Base-by-base conservation (phyloP, 2,888 invertebrate species). In the Autographa gamma region DNA sequence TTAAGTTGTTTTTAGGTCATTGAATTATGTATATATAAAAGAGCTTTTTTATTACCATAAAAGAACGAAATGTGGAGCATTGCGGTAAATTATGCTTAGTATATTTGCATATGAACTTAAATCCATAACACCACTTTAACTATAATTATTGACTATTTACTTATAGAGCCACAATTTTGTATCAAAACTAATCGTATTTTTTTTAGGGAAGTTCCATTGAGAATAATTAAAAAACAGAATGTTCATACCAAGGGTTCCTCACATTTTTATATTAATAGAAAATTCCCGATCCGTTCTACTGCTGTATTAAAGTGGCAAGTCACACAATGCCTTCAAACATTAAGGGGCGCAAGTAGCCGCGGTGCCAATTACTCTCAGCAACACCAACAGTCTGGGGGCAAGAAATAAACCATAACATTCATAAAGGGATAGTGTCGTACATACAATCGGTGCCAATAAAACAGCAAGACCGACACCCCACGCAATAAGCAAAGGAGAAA, bases 381-480 rank as follows among this genome's bases (percentile, higher is more conserved):
- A 86, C 86, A 89, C 87, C 88, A 80, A 80, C 84, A 84, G 83
- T 82, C 84, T 80, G 80, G 86, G 91, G 88, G 88, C 85, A 83
- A 79, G 86, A 87, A 89, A 89, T 91, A 92, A 91, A 93, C 90
- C 89, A 93, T 93, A 92, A 93, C 91, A 90, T 91, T 94, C 91
- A 91, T 92, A 92, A 92, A 93, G 93, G 91, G 93, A 92, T 93
- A 95, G 94, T 94, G 94, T 93, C 91, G 88, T 89, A 88, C 91
- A 92, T 90, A 93, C 93, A 94, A 95, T 94, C 92, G 94, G 92
- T 91, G 93, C 90, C 93, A 94, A 95, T 94, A 94, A 95, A 94
- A 92, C 89, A 90, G 91, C 91, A 86, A 83, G 88, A 88, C 87
- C 54, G 87, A 91, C 92, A 90, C 94, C 95, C 95, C 89, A 90